A percentile compares a stretch with the other conserved stretches of the same genome.
Conservation (phyloP, 1,140 invertebrate species). For the Leptonema lineaticorne region DNA sequence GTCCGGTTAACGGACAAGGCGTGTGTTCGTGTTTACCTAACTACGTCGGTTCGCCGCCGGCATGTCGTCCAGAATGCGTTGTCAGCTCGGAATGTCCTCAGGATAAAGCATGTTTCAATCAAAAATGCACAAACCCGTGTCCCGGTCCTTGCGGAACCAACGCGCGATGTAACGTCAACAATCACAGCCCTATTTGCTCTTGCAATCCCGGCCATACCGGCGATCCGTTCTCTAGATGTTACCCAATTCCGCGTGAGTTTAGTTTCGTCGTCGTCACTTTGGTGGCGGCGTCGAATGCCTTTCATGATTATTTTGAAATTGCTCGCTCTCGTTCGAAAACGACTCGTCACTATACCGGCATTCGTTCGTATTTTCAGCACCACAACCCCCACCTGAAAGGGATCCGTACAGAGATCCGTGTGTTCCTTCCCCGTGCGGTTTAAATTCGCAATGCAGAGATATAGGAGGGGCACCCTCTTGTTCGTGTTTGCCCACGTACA, state of each 20-base stretch:
- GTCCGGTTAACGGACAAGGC: conserved; percentile 64
- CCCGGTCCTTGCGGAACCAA: conserved; percentile 70
- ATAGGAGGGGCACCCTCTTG: conserved; percentile 58
- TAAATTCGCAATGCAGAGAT: conserved; percentile 64
- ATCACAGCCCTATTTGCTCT: conserved; percentile 71
- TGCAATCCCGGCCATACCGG: conserved; percentile 67
- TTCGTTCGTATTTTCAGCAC: conserved; percentile 45
- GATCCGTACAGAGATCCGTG: conserved; percentile 58
- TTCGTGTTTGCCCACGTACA: conserved; percentile 62
- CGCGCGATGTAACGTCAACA: conserved; percentile 67
- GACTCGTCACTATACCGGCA: conserved; percentile 63
- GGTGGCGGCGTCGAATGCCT: conserved; percentile 19
- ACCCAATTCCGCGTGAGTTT: conserved; percentile 51
- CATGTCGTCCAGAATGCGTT: conserved; percentile 76
- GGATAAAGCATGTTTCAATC: conserved; percentile 67
- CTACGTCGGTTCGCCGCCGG: conserved; percentile 70
- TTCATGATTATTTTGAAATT: background rate
- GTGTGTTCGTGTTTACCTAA: conserved; percentile 71
- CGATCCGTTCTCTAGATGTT: conserved; percentile 69
- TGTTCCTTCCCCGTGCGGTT: conserved; percentile 65
- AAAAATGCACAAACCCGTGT: conserved; percentile 77
- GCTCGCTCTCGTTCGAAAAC: conserved; percentile 48
- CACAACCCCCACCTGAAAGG: conserved; percentile 45
- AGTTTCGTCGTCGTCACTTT: background rate
- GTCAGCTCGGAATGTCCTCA: conserved; percentile 74